Base-by-base conservation (phyloP, 2,797 vertebrate species). In the Microcaecilia unicolor region DNA sequence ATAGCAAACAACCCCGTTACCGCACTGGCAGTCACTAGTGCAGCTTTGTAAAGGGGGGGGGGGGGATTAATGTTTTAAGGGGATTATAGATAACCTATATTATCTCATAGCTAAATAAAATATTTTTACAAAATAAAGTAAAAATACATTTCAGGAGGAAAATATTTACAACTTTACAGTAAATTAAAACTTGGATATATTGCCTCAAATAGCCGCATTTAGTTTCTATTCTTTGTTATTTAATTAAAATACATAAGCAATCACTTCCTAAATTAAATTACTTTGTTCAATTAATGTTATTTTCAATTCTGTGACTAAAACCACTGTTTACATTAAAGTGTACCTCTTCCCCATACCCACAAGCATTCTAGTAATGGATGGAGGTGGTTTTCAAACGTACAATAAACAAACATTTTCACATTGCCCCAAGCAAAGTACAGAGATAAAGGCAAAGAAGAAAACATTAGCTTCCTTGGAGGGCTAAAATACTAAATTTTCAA, bases 271-370 rank as follows among this genome's bases (percentile, higher is more conserved):
- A 56, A 56, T 66, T 63, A 69, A 66, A 49, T 61, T 62, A 31
- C 44, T 58, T 69, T 54, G 43, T 41, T 57, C 54, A 61, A 63
- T 66, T 66, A 66, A 66, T 56, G n/a, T n/a, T n/a, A 39, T 61
- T 58, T 61, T 56, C 66, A 49, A 58, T 51, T 63, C 41, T 63
- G 34, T 24, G 66, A 66, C 66, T 46, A 66, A 59, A 63, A 69
- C 65, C 54, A 54, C 39, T 56, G 65, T 65, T 63, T 65, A 56
- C 61, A 65, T 65, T 65, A 61, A 63, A 60, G 44, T 49, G 61
- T 48, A 54, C 48, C 61, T 30, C 30, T 16, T 32, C 48, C 25
- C 8, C 22, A 17, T 11, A 28, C 13, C 13, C 5, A 48, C 34
- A 12, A 25, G 39, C 49, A 33, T 40, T 34, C 35, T 28, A 54